These are phyloP conservation scores for Sepioteuthis lessoniana DNA, from an alignment of 2,888 invertebrate genomes.

Conservation along the genomic window DNA sequence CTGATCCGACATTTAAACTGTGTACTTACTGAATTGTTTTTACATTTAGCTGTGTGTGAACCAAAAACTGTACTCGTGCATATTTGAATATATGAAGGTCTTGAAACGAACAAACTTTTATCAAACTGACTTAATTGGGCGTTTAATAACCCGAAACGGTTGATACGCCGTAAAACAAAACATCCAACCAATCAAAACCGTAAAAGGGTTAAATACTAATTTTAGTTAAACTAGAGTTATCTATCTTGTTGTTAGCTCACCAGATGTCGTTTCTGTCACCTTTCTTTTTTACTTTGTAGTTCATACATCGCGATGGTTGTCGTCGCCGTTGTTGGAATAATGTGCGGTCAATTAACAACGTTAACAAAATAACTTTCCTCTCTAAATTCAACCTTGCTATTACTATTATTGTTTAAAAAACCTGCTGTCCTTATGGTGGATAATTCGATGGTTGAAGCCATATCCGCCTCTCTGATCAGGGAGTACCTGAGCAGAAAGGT, in stretches of 20 bases:
- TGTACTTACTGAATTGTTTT: too few species aligned
- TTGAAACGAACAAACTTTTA: too few species aligned
- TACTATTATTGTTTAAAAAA: not conserved
- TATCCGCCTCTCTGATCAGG: constrained; percentile 70
- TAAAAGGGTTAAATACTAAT: too few species aligned
- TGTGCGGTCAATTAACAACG: constrained; percentile 13
- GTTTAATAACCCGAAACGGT: too few species aligned
- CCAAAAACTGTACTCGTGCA: too few species aligned
- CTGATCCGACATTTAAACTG: too few species aligned
- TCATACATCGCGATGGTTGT: too few species aligned
- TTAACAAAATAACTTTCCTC: constrained; percentile 14
- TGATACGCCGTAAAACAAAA: too few species aligned
- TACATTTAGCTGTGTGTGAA: too few species aligned
- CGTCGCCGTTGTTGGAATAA: not conserved
- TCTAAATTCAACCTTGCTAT: not conserved
- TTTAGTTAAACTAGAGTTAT: not conserved
- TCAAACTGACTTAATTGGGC: too few species aligned
- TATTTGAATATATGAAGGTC: too few species aligned
- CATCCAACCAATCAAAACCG: too few species aligned
- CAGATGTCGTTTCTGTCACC: not conserved
- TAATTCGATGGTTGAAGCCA: constrained; percentile 58
- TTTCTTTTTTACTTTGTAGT: not conserved
- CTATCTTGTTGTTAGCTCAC: not conserved
- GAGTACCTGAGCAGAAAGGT: constrained; percentile 72
- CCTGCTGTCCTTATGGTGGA: constrained; percentile 50